Conservation (phyloP, 1,140 invertebrate genomes). For the Radopholus similis region DNA sequence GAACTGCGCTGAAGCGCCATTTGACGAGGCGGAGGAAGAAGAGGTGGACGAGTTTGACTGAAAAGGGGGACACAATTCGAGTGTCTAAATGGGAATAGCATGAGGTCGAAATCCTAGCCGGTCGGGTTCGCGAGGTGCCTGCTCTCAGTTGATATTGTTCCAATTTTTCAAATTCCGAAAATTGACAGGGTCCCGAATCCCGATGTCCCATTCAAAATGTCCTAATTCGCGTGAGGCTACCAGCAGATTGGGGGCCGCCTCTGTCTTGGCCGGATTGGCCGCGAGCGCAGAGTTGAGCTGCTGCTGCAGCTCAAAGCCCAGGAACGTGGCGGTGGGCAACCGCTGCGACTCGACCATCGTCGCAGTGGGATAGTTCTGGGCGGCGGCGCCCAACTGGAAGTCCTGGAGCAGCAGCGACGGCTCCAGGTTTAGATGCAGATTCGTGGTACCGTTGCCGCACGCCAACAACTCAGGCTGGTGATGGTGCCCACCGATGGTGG, state of each 20-base stretch:
- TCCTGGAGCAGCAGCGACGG: not conserved
- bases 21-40: not conserved
- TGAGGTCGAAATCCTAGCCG: too few species aligned
- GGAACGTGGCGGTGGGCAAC: not conserved
- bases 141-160: too few species aligned
- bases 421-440: constrained; percentile 1
- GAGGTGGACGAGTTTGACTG: not conserved
- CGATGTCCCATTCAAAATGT: not conserved
- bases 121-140: too few species aligned
- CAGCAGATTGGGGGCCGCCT: too few species aligned
- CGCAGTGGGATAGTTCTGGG: too few species aligned
- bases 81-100: too few species aligned
- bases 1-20: too few species aligned
- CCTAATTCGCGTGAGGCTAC: too few species aligned
- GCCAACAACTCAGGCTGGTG: not conserved
- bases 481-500: not conserved
- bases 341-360: not conserved
- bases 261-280: too few species aligned
- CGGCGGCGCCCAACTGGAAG: not conserved
- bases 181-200: not conserved
- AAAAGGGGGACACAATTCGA: not conserved
- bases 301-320: constrained; percentile 19
- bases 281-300: not conserved
- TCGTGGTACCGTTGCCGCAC: too few species aligned
- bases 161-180: not conserved